Conservation (phyloP, 2,113 vertebrate genomes). For the Ochotona curzoniae region DNA sequence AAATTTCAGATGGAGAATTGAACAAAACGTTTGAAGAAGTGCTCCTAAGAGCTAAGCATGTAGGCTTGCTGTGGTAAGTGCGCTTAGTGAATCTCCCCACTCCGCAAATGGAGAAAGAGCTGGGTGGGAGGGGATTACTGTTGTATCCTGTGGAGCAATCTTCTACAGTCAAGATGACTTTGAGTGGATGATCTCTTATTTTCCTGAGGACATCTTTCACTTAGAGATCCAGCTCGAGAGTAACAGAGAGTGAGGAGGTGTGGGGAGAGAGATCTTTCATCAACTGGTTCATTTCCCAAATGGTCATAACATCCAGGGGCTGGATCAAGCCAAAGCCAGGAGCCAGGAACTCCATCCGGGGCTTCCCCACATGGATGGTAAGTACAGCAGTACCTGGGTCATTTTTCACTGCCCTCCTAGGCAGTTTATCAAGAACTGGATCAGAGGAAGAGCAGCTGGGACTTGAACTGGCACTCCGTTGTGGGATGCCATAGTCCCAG, state of each 20-base stretch:
- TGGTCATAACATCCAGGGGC: too few species aligned
- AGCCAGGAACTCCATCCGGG: too few species aligned
- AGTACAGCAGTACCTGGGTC: too few species aligned
- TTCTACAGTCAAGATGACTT: not conserved
- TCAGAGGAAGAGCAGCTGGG: too few species aligned
- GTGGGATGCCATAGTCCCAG: too few species aligned
- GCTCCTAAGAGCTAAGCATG: not conserved
- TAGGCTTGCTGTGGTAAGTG: not conserved
- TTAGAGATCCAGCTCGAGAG: not conserved
- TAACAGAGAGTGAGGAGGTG: not conserved
- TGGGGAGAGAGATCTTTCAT: too few species aligned
- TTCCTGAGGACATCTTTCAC: not conserved
- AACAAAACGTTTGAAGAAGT: not conserved
- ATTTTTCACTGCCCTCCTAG: too few species aligned
- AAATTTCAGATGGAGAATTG: not conserved
- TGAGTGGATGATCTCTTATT: not conserved
- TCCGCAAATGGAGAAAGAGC: not conserved
- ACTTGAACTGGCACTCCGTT: too few species aligned
- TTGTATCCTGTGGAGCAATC: not conserved
- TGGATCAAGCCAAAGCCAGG: too few species aligned
- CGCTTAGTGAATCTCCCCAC: not conserved
- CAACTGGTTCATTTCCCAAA: too few species aligned
- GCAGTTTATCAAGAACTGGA: too few species aligned
- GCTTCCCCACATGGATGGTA: too few species aligned
- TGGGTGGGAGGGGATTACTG: not conserved